Evolutionary conservation across 2,888 invertebrate species (phyloP), one percentile per base, ranked within the genome.

Genomic region (Leucophora obtusa): DNA sequence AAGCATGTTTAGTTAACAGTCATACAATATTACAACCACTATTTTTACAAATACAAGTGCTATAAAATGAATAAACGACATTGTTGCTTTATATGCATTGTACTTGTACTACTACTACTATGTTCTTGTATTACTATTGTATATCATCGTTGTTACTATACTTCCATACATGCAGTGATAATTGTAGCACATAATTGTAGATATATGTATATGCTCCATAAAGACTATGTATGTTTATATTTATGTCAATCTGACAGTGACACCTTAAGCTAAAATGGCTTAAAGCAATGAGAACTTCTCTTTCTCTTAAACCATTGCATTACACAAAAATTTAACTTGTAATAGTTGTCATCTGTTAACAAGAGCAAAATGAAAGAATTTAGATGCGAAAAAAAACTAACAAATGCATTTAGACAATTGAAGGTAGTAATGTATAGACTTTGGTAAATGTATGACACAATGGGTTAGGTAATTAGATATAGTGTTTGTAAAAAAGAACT

Each of bases 191-290:
- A 28, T 28, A 28, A 6, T 6, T 7, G 6, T 28, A 28, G 6
- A 28, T 28, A 28, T 7, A 28, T 28, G 28, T 3, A 21, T 21
- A 21, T 21, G 21, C 21, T 2, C 1, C 28, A 28, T 28, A 7
- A 28, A 3, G 28, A 28, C 28, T 43, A 14, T 24, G n/a, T 18
- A 18, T 51, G 21, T 21, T 15, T 54, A 35, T 62, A 2, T 51
- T 53, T 33, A 51, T 79, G 58, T 72, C 72, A 75, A 58, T 69
- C 58, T 65, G 68, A 72, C 68, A 76, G 43, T 80, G 80, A 72
- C 80, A 80, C 58, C 76, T 8, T 76, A 68, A 80, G 72, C 72
- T 63, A 58, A 24, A 69, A 72, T 69, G 54, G 80, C 66, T 72
- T 76, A 58, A 72, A 76, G 66, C 47, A 63, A 47, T 51, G 66